Evolutionary conservation across 2,888 invertebrate species (phyloP).

Genomic region (Nomada ruficornis): DNA sequence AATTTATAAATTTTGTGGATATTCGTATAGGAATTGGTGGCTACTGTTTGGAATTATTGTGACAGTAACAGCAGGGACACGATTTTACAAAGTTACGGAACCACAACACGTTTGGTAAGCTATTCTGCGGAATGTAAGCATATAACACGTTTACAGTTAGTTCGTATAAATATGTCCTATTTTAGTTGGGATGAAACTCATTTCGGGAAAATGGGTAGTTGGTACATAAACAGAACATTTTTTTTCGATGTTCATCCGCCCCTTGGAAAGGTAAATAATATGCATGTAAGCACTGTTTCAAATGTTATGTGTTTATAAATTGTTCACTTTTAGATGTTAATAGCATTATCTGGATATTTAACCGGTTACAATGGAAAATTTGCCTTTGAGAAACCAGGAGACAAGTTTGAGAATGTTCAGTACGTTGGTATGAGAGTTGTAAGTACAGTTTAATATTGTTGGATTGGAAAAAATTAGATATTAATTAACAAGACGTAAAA

Average conservation of each 20-base stretch:
- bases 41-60: constrained; percentile 88
- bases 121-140: neutral
- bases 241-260: constrained; percentile 99
- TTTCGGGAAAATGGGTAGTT: constrained; percentile 99
- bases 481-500: constrained; percentile 5
- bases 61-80: constrained; percentile 89
- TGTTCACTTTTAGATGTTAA: constrained; percentile 91
- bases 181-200: constrained; percentile 98
- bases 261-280: constrained; percentile 92
- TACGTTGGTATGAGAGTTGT: constrained; percentile 98
- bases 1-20: constrained; percentile 6
- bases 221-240: constrained; percentile 98
- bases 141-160: neutral
- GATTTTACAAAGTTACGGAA: constrained; percentile 95
- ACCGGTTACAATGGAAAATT: constrained; percentile 97
- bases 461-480: neutral
- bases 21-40: constrained; percentile 87
- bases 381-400: constrained; percentile 97
- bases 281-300: neutral
- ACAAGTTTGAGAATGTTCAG: constrained; percentile 94
- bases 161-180: constrained; percentile 60
- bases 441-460: constrained; percentile 81
- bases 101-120: constrained; percentile 97
- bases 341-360: constrained; percentile 95
- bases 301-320: neutral